These are phyloP conservation scores for Tribolium castaneum DNA, from an alignment of 1,140 invertebrate species.

Conservation along the genomic window DNA sequence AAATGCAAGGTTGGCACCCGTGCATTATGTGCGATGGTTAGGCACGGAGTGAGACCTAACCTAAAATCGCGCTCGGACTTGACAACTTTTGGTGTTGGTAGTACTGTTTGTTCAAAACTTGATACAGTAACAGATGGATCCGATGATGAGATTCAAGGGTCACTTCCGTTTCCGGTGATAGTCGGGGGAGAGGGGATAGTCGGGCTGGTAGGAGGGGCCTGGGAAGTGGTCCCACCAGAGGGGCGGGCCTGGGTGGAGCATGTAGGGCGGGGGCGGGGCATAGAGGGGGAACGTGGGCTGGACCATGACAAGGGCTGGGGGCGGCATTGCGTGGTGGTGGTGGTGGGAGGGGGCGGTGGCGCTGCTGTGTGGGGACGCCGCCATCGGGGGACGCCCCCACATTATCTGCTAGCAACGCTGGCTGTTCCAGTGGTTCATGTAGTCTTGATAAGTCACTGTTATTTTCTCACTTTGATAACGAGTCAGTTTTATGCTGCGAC, in stretches of 20 bases:
- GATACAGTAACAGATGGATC: conserved; percentile 27
- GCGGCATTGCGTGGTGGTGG: conserved; percentile 15
- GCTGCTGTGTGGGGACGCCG: conserved; percentile 52
- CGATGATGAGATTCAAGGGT: conserved; percentile 37
- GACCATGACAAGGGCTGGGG: conserved; percentile 58
- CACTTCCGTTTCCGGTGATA: conserved; percentile 58
- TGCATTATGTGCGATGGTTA: conserved; percentile 36
- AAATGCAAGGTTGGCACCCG: background rate
- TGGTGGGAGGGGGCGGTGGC: conserved; percentile 30
- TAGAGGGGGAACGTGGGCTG: conserved; percentile 56
- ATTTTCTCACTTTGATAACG: conserved; percentile 94
- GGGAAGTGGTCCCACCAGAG: conserved; percentile 57
- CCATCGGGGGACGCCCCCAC: conserved; percentile 58
- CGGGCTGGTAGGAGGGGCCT: conserved; percentile 55
- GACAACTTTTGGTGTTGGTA: conserved; percentile 15
- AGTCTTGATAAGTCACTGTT: conserved; percentile 85
- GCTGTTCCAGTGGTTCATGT: conserved; percentile 72
- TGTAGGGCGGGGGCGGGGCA: conserved; percentile 51
- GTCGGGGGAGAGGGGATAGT: conserved; percentile 53
- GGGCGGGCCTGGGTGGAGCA: conserved; percentile 47
- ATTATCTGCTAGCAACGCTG: conserved; percentile 71
- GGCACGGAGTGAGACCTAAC: conserved; percentile 39
- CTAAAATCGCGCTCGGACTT: conserved; percentile 1
- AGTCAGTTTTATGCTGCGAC: conserved; percentile 91
- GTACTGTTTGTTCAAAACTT: conserved; percentile 25